phyloP scores from a whole-genome alignment of 2,888 invertebrate species.

The Andrena flavipes region DNA sequence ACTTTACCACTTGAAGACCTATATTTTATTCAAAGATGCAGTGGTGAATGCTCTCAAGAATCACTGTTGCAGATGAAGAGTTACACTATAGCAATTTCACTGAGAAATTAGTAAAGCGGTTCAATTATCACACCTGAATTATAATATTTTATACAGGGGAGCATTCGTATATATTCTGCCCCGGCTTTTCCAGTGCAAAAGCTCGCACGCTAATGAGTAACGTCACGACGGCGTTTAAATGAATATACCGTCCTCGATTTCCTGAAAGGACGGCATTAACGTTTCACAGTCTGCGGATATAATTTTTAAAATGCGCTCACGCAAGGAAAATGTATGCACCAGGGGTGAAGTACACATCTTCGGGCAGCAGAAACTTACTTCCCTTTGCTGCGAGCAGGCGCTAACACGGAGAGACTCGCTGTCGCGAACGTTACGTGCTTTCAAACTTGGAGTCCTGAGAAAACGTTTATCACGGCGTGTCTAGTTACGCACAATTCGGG shows the following conservation, averaged over 20 bases:
- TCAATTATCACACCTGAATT: background rate
- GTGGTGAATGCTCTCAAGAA: too few relatives aligned
- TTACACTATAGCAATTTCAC: too few relatives aligned
- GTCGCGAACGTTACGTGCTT: background rate
- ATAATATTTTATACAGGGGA: background rate
- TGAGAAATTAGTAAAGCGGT: background rate
- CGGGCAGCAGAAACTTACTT: slow-evolving; percentile 19
- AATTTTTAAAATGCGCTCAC: background rate
- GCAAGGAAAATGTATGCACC: background rate
- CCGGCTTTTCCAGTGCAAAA: background rate
- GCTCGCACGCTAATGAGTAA: background rate
- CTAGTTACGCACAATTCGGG: background rate
- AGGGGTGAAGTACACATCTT: slow-evolving; percentile 24
- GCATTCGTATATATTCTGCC: background rate
- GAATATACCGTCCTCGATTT: background rate
- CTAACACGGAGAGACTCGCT: slow-evolving; percentile 24
- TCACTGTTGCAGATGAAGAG: too few relatives aligned
- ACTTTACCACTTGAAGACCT: too few relatives aligned
- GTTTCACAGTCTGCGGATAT: background rate
- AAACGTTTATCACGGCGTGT: slow-evolving; percentile 37
- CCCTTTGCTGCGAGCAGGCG: background rate
- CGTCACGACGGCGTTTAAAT: background rate
- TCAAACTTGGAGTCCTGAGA: slow-evolving; percentile 44
- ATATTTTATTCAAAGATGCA: too few relatives aligned
- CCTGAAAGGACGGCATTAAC: background rate